These are phyloP conservation scores for Cosmia trapezina DNA, from an alignment of 2,888 invertebrate species.

Conservation along the genomic window DNA sequence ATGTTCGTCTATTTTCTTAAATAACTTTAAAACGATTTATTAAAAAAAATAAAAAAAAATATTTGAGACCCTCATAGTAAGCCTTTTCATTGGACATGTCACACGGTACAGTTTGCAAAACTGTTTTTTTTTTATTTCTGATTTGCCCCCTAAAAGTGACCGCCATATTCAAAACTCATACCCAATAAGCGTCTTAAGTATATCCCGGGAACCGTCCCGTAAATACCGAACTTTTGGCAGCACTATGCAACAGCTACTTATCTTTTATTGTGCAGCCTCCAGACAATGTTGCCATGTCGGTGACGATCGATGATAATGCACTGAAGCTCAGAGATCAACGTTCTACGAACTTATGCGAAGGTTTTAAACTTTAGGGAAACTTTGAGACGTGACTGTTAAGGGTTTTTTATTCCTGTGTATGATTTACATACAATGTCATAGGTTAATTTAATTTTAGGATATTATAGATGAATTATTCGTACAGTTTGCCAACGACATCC, in stretches of 20 bases:
- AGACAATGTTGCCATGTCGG: conserved; percentile 68
- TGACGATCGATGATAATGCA: conserved; percentile 84
- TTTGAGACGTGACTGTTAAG: conserved; percentile 15
- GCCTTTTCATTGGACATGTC: too few relatives aligned
- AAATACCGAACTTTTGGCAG: conserved; percentile 36
- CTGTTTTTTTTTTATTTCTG: too few relatives aligned
- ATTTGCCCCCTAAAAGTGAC: too few relatives aligned
- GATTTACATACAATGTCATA: neutral
- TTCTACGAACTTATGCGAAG: conserved; percentile 22
- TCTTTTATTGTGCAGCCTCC: conserved; percentile 83
- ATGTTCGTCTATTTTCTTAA: too few relatives aligned
- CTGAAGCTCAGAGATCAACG: conserved; percentile 58
- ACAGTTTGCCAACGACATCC: neutral
- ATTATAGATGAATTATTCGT: neutral
- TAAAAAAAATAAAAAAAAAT: too few relatives aligned
- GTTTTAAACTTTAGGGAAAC: conserved; percentile 39
- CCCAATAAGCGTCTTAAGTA: neutral
- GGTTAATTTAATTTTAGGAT: conserved; percentile 1
- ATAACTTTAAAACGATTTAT: too few relatives aligned
- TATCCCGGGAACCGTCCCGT: conserved; percentile 27
- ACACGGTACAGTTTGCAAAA: too few relatives aligned
- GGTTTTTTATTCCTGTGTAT: neutral
- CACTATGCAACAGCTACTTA: conserved; percentile 76
- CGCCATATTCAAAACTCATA: too few relatives aligned
- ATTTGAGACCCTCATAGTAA: too few relatives aligned